phyloP scores from a whole-genome alignment of 1,140 invertebrate species.

The Trichoplusia ni region DNA sequence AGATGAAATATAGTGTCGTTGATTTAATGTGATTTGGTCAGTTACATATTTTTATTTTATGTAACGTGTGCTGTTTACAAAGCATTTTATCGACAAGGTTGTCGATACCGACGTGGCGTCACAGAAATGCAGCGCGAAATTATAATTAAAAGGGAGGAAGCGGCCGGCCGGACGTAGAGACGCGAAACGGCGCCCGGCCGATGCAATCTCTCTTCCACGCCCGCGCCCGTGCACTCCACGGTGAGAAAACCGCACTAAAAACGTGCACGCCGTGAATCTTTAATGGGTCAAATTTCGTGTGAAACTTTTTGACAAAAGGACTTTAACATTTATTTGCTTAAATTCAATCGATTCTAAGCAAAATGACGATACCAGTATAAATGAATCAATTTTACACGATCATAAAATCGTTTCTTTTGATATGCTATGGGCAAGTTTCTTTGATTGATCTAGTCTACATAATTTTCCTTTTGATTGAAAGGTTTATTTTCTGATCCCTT shows the following conservation, averaged over 20 bases:
- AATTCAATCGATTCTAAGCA: too few species aligned
- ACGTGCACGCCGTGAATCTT: constrained; percentile 58
- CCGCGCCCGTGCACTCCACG: constrained; percentile 55
- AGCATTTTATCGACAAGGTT: constrained; percentile 9
- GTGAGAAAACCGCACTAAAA: constrained; percentile 67
- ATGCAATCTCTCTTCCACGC: constrained; percentile 67
- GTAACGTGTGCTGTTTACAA: constrained; percentile 20
- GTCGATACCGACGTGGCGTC: constrained; percentile 28
- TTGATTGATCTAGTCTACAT: too few species aligned
- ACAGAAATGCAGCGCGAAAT: constrained; percentile 61
- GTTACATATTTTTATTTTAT: constrained; percentile 14
- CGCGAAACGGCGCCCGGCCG: constrained; percentile 67
- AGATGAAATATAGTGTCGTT: neutral
- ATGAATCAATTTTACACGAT: too few species aligned
- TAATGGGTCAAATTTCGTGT: constrained; percentile 57
- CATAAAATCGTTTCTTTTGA: too few species aligned
- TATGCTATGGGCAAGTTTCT: too few species aligned
- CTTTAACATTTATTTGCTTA: too few species aligned
- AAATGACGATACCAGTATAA: too few species aligned
- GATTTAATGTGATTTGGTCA: neutral
- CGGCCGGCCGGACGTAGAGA: constrained; percentile 63
- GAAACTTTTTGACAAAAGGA: constrained; percentile 33
- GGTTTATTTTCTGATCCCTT: too few species aligned
- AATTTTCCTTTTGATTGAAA: too few species aligned
- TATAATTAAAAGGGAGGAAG: constrained; percentile 64